Percentiles rank a stretch among this genome's conserved stretches.
phyloP scores from a whole-genome alignment of 1,140 invertebrate genomes.

The Stratiolaelaps scimitus region DNA sequence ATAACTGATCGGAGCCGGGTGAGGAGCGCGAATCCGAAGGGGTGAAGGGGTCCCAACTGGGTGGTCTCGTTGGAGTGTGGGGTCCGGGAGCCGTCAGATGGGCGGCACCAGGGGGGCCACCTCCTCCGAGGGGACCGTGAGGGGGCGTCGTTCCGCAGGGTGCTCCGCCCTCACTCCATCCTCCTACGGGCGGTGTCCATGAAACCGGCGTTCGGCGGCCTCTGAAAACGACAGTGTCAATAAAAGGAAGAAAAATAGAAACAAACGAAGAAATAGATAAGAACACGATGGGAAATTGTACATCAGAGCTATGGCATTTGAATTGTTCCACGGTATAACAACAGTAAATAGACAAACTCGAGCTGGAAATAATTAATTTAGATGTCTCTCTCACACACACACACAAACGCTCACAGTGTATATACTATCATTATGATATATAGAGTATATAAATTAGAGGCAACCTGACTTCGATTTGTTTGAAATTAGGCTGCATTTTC shows the following conservation, averaged over 20 bases:
- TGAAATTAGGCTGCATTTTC: no score
- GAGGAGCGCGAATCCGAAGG: slow-evolving; percentile 25
- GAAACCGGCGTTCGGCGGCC: slow-evolving; percentile 22
- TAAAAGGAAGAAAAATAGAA: neutral
- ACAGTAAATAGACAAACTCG: no score
- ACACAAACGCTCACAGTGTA: no score
- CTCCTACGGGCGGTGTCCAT: slow-evolving; percentile 15
- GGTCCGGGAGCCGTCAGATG: neutral
- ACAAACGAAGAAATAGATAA: neutral
- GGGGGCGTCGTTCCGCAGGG: slow-evolving; percentile 21
- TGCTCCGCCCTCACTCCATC: slow-evolving; percentile 19
- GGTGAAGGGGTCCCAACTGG: slow-evolving; percentile 23
- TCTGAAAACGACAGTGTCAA: no score
- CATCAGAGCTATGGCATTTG: no score
- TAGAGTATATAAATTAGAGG: no score
- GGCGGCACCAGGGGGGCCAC: no score
- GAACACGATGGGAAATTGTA: neutral
- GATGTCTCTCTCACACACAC: no score
- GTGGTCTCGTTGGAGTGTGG: slow-evolving; percentile 1
- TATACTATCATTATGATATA: no score
- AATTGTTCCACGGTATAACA: no score
- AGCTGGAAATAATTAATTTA: no score
- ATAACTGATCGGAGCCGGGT: slow-evolving; percentile 25
- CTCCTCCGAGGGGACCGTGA: neutral
- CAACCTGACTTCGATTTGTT: no score